A percentile compares a stretch with the other conserved stretches of the same genome.
Conservation (phyloP, 2,797 vertebrate genomes). For the Argentina silus region DNA sequence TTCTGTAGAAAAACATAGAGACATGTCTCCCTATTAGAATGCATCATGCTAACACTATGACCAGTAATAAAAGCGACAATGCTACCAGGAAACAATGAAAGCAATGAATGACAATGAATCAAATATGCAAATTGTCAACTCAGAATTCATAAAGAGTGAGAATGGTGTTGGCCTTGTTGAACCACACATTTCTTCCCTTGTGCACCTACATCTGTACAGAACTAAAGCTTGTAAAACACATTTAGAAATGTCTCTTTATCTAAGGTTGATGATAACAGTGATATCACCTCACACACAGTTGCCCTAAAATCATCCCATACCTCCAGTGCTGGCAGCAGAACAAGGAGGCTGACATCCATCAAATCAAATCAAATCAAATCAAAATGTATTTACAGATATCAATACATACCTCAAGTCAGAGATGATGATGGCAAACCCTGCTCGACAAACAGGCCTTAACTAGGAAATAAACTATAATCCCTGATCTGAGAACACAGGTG, state of each 20-base stretch:
- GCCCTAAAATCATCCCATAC: constrained; percentile 15
- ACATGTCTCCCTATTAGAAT: too few relatives aligned
- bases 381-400: constrained; percentile 1
- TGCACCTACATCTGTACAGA: not conserved
- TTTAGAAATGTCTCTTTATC: not conserved
- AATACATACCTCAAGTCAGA: constrained; percentile 7
- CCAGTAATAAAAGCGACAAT: too few relatives aligned
- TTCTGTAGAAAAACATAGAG: too few relatives aligned
- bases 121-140: too few relatives aligned
- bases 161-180: not conserved
- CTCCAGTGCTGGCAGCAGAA: constrained; percentile 12
- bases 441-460: not conserved
- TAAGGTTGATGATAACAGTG: not conserved
- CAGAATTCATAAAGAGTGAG: not conserved
- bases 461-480: not conserved
- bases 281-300: not conserved
- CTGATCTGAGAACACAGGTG: not conserved
- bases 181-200: not conserved
- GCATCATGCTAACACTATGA: too few relatives aligned
- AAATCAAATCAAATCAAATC: too few relatives aligned
- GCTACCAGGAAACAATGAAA: too few relatives aligned
- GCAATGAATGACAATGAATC: too few relatives aligned
- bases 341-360: constrained; percentile 17
- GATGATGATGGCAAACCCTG: constrained; percentile 11
- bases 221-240: not conserved